Percentiles rank a stretch among this genome's conserved stretches.
These are phyloP conservation scores for Leucophora obtusa DNA, from an alignment of 2,888 invertebrate species.

Conservation along the genomic window DNA sequence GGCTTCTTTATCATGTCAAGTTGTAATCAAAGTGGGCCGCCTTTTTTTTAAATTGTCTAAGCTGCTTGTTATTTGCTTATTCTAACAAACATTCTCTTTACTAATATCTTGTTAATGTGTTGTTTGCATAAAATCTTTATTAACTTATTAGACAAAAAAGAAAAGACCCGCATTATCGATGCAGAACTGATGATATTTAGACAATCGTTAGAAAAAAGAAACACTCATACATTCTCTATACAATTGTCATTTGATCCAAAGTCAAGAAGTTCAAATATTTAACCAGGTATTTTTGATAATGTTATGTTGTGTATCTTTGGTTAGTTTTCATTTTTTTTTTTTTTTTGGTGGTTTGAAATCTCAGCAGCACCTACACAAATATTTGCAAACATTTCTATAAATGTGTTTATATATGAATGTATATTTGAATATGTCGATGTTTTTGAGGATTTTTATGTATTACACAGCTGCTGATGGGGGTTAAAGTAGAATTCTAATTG, in stretches of 20 bases:
- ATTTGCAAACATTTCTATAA: constrained; percentile 35
- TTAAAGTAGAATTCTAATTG: neutral
- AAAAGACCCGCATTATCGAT: constrained; percentile 54
- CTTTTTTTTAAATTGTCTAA: constrained; percentile 10
- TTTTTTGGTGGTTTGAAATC: constrained; percentile 24
- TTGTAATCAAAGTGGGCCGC: constrained; percentile 34
- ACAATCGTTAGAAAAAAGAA: neutral
- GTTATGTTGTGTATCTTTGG: neutral
- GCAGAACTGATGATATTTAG: constrained; percentile 56
- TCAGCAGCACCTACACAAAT: constrained; percentile 58
- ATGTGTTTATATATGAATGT: neutral
- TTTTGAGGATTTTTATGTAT: constrained; percentile 23
- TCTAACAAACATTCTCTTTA: constrained; percentile 9
- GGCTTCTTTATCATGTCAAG: constrained; percentile 37
- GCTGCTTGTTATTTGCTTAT: constrained; percentile 44
- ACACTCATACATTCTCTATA: constrained; percentile 9
- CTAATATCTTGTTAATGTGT: constrained; percentile 59
- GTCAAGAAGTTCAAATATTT: constrained; percentile 47
- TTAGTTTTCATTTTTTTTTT: constrained; percentile 4
- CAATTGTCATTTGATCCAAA: constrained; percentile 56
- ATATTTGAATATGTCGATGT: neutral
- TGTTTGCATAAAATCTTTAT: constrained; percentile 53
- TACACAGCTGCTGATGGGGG: constrained; percentile 26
- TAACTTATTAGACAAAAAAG: constrained; percentile 38
- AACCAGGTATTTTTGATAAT: constrained; percentile 39